Evolutionary conservation across 2,888 invertebrate species (phyloP).

Genomic region (Busseola fusca): DNA sequence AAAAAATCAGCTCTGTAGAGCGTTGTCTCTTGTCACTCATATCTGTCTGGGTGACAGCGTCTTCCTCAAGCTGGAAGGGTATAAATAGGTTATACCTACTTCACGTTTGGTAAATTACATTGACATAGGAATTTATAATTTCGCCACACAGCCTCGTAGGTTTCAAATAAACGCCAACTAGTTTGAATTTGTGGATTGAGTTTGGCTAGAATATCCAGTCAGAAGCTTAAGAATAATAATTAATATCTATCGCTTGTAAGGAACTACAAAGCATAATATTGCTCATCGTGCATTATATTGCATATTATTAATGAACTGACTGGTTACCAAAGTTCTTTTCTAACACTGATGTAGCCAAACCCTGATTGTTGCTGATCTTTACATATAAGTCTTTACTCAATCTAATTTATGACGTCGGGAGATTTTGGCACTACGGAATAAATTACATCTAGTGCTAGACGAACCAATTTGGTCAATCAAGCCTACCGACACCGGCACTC

Average conservation of each 20-base stretch:
- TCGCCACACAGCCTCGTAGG: not conserved
- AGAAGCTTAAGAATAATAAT: not conserved
- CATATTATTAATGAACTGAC: not conserved
- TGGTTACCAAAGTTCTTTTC: not conserved
- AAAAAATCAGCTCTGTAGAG: not conserved
- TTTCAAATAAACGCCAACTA: not conserved
- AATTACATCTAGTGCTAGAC: not conserved
- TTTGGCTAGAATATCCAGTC: not conserved
- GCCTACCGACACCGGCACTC: not conserved
- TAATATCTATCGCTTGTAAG: no score
- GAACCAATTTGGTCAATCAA: not conserved
- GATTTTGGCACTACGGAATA: not conserved
- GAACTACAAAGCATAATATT: not conserved
- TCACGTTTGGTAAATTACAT: conserved; percentile 3
- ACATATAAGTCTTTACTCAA: not conserved
- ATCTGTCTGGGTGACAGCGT: not conserved
- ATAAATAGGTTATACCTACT: not conserved
- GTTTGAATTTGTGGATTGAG: not conserved
- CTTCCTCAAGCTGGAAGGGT: not conserved
- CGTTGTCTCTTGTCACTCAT: not conserved
- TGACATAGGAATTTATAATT: not conserved
- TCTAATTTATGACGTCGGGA: no score
- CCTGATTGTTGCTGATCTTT: not conserved
- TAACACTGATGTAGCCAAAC: not conserved
- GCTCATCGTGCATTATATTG: no score